Conservation (phyloP, 2,113 vertebrate species). For the Alosa alosa region DNA sequence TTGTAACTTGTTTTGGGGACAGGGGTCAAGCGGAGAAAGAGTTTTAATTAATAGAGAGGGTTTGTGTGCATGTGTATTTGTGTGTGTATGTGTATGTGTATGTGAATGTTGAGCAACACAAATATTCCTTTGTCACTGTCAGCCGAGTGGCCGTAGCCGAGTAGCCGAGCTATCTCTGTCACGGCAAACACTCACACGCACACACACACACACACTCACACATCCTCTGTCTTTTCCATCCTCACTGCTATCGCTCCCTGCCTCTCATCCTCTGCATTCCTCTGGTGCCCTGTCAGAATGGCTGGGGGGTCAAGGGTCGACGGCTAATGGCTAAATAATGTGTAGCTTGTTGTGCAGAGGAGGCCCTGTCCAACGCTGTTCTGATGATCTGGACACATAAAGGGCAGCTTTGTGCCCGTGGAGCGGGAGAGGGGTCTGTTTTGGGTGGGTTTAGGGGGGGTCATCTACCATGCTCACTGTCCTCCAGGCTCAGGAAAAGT, state of each 20-base stretch:
- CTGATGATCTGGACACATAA: conserved; percentile 1
- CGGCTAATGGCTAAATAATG: conserved; percentile 37
- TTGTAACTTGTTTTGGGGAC: not conserved
- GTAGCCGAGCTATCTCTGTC: conserved; percentile 5
- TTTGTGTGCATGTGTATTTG: not conserved
- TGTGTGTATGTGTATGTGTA: not conserved
- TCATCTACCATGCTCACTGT: not conserved
- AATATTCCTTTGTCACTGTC: not conserved
- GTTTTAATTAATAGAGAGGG: not conserved
- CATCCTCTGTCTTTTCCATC: conserved; percentile 24
- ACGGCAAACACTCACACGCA: not conserved
- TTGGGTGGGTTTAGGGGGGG: not conserved
- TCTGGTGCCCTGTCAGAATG: conserved; percentile 24
- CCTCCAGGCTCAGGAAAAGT: not conserved
- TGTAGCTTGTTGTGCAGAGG: conserved; percentile 37
- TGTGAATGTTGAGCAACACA: not conserved
- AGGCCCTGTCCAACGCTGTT: not conserved
- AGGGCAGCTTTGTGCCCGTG: not conserved
- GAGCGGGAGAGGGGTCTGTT: not conserved
- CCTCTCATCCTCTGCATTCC: conserved; percentile 30
- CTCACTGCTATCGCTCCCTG: conserved; percentile 22
- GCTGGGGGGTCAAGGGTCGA: conserved; percentile 27
- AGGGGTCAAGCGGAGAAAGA: not conserved
- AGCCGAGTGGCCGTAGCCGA: no score
- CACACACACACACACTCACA: conserved; percentile 29